Base-by-base conservation (phyloP, 37 sponge, comb jelly and placozoan genomes). In the Chondrosia reniformis region DNA sequence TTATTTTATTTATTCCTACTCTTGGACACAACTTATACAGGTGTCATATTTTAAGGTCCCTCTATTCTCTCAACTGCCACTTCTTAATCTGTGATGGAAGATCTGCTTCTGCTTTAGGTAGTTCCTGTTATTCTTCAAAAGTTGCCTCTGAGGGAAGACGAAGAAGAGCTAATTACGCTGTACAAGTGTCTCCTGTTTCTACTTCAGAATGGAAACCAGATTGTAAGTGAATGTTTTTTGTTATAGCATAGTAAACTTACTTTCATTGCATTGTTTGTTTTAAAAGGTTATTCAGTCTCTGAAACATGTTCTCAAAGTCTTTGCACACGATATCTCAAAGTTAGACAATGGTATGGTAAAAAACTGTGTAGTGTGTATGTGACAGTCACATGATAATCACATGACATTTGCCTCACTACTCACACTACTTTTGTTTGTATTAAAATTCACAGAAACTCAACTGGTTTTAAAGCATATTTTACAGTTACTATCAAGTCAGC, bases 101-200 rank as follows among this genome's bases (percentile, higher is more conserved):
- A 12, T 45, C 67, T 22, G 19, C 21, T 55, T 46, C 37, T 75
- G 6, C 7, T 36, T 19, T 41, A 91, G 92, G 89, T 87, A 31
- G 22, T 93, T 0, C 94, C 94, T 56, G 82, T 89, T 25, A 64
- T 93, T 43, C 27, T 93, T 32, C 77, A 81, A 44, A 83, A 86
- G 77, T 80, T 97, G 36, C 97, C 97, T 0, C 78, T 97, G 59
- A 86, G 85, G 61, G 92, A 93, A 52, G 97, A 97, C 74, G 78
- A 85, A 79, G 94, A 93, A 62, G 97, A 97, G 76, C 85, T 84
- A 45, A 65, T 77, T 49, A 93, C 94, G 0, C 85, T 97, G 33
- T 97, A 91, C 84, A 71, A 40, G 43, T 89, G 92, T 45, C 27
- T 95, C 13, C 41, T 81, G 7, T 46, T 80, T 3, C 83, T 95